phyloP scores from a whole-genome alignment of 2,113 vertebrate genomes.

The Chloebia gouldiae region DNA sequence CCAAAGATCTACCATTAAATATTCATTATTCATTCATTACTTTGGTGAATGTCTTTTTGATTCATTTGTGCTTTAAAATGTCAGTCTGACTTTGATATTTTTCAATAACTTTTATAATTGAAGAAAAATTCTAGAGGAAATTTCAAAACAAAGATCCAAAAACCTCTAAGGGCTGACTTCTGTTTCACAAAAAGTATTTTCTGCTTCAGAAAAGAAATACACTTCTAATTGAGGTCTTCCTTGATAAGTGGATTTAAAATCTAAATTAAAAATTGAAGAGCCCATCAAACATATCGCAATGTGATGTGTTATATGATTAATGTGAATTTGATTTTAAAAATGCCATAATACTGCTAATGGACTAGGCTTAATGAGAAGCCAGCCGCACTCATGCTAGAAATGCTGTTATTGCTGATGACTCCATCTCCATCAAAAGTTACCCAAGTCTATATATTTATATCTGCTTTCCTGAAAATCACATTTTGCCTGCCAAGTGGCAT shows the following conservation, averaged over 20 bases:
- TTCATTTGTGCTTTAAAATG: not conserved
- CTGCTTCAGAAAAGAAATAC: not conserved
- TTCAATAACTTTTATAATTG: not conserved
- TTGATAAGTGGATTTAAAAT: not conserved
- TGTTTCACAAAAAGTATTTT: not conserved
- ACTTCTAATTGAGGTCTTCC: not conserved
- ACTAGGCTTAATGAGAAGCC: not conserved
- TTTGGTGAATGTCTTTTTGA: not conserved
- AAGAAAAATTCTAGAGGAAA: not conserved
- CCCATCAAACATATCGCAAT: not conserved
- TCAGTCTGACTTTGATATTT: not conserved
- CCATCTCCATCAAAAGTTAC: not conserved
- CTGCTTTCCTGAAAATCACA: conserved; percentile 34
- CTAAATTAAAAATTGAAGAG: not conserved
- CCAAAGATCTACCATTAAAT: not conserved
- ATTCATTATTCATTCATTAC: not conserved
- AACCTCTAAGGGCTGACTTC: fast-evolving
- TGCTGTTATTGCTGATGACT: not conserved
- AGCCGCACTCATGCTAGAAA: not conserved
- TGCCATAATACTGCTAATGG: not conserved
- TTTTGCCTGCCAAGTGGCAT: not conserved
- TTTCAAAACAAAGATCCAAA: not conserved
- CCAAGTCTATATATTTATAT: not conserved
- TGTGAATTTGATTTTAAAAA: not conserved
- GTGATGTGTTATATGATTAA: not conserved